Percentiles rank a stretch among this genome's conserved stretches.
phyloP scores from a whole-genome alignment of 2,888 invertebrate genomes.

The Ptychoptera contaminata region DNA sequence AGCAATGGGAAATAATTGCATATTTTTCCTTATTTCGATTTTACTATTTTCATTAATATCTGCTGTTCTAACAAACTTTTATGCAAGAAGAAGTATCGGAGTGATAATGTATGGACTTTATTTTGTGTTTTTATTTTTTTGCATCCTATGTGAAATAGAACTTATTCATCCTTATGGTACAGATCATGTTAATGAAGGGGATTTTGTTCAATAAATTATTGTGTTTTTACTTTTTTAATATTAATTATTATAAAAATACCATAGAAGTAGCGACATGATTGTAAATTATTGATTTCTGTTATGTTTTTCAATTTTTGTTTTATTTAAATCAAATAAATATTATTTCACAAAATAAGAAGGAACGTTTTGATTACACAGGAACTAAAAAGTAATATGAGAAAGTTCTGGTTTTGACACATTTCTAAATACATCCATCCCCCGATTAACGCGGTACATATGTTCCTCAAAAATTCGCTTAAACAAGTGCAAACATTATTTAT shows the following conservation, averaged over 20 bases:
- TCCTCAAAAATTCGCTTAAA: too few species aligned
- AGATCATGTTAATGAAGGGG: neutral
- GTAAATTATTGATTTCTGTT: neutral
- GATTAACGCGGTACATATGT: too few species aligned
- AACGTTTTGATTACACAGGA: too few species aligned
- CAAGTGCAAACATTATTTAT: too few species aligned
- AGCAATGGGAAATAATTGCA: constrained; percentile 29
- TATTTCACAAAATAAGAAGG: too few species aligned
- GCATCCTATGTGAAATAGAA: neutral
- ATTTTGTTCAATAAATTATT: neutral
- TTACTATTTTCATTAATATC: constrained; percentile 30
- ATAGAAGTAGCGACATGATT: neutral
- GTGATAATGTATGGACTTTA: neutral
- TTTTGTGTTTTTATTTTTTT: neutral
- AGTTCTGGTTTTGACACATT: too few species aligned
- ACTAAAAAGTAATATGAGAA: too few species aligned
- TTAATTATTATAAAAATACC: neutral
- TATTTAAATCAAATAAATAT: too few species aligned
- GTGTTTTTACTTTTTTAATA: too few species aligned
- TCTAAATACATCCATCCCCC: too few species aligned
- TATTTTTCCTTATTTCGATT: constrained; percentile 28
- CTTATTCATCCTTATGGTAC: neutral
- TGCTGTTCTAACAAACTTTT: constrained; percentile 31
- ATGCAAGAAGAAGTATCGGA: constrained; percentile 33
- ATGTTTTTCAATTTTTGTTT: too few species aligned